Percentiles rank a stretch among this genome's conserved stretches.
These are phyloP conservation scores for Drosophila mercatorum DNA, from an alignment of 2,888 invertebrate species.

Conservation along the genomic window DNA sequence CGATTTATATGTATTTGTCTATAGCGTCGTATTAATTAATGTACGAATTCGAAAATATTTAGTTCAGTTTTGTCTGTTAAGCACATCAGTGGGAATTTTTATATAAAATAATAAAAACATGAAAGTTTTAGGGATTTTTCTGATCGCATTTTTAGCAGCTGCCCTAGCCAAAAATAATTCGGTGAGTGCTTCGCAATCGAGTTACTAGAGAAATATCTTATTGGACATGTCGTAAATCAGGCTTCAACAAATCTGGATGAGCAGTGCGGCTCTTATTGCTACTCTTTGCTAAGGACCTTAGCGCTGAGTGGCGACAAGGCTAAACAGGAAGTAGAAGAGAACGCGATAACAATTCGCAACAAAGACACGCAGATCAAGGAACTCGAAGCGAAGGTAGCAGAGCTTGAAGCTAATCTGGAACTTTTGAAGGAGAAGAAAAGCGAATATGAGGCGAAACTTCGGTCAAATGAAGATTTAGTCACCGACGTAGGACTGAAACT, in stretches of 20 bases:
- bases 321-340: not conserved
- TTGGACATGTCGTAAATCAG: not conserved
- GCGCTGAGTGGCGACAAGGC: not conserved
- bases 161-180: constrained; percentile 8
- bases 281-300: not conserved
- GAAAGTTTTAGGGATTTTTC: constrained; percentile 23
- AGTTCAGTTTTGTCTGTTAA: constrained; percentile 18
- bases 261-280: constrained; percentile 30
- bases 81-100: not conserved
- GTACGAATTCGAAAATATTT: constrained; percentile 3
- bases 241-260: not conserved
- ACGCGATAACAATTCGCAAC: not conserved
- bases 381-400: constrained; percentile 17
- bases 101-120: constrained; percentile 1
- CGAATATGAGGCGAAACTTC: not conserved
- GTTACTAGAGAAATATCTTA: not conserved
- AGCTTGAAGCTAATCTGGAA: constrained; percentile 7
- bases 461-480: constrained; percentile 19
- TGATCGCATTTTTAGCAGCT: constrained; percentile 13
- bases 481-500: constrained; percentile 11
- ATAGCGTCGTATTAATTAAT: constrained; percentile 19
- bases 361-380: constrained; percentile 13
- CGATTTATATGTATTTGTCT: not conserved
- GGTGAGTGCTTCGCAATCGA: constrained; percentile 14
- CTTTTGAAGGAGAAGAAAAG: not conserved